phyloP scores from a whole-genome alignment of 2,888 invertebrate genomes.

The Drosophila austrosaltans region DNA sequence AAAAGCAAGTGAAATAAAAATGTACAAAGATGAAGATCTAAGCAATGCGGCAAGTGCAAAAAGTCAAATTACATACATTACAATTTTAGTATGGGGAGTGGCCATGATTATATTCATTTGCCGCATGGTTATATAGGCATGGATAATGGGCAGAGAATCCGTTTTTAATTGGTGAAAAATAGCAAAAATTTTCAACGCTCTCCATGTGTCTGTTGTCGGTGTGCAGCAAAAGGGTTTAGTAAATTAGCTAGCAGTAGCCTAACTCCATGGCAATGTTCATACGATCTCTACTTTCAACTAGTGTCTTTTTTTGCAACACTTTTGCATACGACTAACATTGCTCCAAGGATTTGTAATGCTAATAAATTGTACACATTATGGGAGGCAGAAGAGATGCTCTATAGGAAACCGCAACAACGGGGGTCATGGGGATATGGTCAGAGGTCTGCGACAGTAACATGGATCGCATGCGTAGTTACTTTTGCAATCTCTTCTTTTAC shows the following conservation, averaged over 20 bases:
- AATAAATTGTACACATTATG: slow-evolving; percentile 71
- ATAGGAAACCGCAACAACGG: background rate
- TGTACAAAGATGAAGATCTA: slow-evolving; percentile 4
- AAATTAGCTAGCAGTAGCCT: slow-evolving; percentile 50
- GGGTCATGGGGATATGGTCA: background rate
- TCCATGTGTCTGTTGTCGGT: slow-evolving; percentile 26
- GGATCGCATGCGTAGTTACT: background rate
- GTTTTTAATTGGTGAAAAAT: slow-evolving; percentile 78
- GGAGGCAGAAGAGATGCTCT: slow-evolving; percentile 29
- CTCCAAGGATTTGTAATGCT: slow-evolving; percentile 73
- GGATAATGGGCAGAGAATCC: slow-evolving; percentile 67
- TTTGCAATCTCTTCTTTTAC: background rate
- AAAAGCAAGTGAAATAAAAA: background rate
- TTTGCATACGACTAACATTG: slow-evolving; percentile 64
- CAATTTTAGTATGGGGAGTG: slow-evolving; percentile 55
- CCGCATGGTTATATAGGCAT: slow-evolving; percentile 37
- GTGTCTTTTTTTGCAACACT: slow-evolving; percentile 25
- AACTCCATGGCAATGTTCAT: slow-evolving; percentile 29
- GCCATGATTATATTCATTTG: slow-evolving; percentile 9
- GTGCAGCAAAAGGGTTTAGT: slow-evolving; percentile 35
- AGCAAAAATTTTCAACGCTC: slow-evolving; percentile 68
- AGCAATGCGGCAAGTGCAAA: slow-evolving; percentile 19
- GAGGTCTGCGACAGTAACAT: background rate
- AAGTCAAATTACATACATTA: slow-evolving; percentile 45
- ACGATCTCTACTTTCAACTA: slow-evolving; percentile 55